Evolutionary conservation across 2,113 vertebrate species (phyloP).

Genomic region (Plectropomus leopardus): DNA sequence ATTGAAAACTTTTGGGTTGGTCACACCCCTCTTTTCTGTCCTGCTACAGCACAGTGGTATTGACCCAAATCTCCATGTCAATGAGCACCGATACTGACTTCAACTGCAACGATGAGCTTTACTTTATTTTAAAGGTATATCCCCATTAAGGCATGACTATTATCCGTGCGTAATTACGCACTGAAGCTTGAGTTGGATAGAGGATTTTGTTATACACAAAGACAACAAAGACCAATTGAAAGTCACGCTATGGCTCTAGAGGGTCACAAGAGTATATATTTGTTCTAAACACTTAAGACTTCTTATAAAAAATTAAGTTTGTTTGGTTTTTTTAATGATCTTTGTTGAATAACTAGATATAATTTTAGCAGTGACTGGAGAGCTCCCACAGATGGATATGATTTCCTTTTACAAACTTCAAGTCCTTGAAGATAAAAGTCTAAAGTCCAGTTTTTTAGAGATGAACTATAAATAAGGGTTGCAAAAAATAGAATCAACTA

Average conservation of each 20-base stretch:
- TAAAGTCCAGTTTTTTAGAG: too few relatives aligned
- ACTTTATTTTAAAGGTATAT: not conserved
- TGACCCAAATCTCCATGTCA: conserved; percentile 51
- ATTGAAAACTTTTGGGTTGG: conserved; percentile 68
- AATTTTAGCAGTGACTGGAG: too few relatives aligned
- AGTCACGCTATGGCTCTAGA: too few relatives aligned
- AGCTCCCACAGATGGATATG: not conserved
- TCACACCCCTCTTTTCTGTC: conserved; percentile 74
- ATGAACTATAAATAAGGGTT: not conserved
- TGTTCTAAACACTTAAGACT: not conserved
- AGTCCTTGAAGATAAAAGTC: too few relatives aligned
- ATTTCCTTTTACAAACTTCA: not conserved
- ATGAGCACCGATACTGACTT: conserved; percentile 52
- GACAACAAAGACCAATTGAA: too few relatives aligned
- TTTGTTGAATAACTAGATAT: too few relatives aligned
- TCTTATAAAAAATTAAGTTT: too few relatives aligned
- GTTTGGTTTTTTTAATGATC: too few relatives aligned
- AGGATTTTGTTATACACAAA: not conserved
- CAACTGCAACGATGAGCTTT: not conserved
- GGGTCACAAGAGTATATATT: not conserved
- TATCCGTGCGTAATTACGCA: conserved; percentile 68
- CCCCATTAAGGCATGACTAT: not conserved
- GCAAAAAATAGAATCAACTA: not conserved
- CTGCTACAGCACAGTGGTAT: conserved; percentile 36
- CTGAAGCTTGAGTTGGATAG: not conserved